Conservation (phyloP, 2,797 vertebrate genomes). For the Columba guinea region DNA sequence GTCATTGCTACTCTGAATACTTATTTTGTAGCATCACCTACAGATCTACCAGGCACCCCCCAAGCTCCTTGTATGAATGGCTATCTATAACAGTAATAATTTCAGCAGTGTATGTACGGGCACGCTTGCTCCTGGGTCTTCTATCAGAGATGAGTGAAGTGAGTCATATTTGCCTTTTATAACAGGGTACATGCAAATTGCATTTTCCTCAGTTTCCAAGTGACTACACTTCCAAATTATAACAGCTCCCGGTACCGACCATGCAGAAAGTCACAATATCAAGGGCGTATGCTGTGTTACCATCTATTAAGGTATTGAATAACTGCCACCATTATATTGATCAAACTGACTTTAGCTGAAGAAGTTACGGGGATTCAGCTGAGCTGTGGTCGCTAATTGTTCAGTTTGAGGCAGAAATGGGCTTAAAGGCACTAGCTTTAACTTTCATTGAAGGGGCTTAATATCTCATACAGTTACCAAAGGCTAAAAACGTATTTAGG, state of each 20-base stretch:
- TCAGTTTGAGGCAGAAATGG: neutral
- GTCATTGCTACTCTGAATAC: neutral
- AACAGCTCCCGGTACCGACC: neutral
- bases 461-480: neutral
- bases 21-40: neutral
- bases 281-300: neutral
- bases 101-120: neutral
- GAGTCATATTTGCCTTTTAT: neutral
- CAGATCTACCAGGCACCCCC: neutral
- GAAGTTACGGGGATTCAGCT: neutral
- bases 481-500: neutral
- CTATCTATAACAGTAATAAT: neutral
- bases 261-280: neutral
- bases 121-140: neutral
- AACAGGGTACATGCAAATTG: neutral
- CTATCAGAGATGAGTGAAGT: neutral
- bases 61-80: neutral
- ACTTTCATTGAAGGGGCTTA: neutral
- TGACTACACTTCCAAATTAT: neutral
- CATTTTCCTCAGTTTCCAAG: neutral
- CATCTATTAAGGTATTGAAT: neutral
- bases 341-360: neutral
- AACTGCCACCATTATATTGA: neutral
- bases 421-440: neutral
- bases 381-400: neutral